A percentile compares a stretch with the other conserved stretches of the same genome.
Evolutionary conservation across 2,113 vertebrate genomes (phyloP).

Genomic region (Cygnus atratus): DNA sequence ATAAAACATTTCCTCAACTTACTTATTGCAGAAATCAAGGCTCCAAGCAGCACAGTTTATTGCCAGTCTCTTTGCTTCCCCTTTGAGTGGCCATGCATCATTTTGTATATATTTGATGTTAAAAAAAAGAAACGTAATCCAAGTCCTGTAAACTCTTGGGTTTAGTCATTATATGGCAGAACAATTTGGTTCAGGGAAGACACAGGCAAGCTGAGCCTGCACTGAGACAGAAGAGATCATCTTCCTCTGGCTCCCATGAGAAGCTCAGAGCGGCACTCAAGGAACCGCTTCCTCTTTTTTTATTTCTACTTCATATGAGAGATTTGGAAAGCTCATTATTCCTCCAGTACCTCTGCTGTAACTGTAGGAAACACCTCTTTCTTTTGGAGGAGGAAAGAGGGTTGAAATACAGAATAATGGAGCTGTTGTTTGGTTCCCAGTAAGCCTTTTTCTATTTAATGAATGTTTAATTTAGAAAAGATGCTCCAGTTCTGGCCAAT

Average conservation of each 20-base stretch:
- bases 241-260: neutral
- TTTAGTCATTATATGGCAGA: neutral
- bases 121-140: neutral
- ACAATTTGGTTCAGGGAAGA: neutral
- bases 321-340: neutral
- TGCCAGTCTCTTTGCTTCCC: conserved; percentile 11
- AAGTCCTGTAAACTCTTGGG: neutral
- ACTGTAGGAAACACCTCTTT: neutral
- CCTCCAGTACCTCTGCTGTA: neutral
- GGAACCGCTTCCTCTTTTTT: neutral
- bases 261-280: neutral
- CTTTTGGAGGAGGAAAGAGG: neutral
- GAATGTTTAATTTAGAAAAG: neutral
- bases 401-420: neutral
- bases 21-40: neutral
- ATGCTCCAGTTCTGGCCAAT: neutral
- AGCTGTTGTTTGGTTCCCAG: neutral
- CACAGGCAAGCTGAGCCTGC: neutral
- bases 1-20: conserved; percentile 1
- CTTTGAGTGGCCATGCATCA: neutral
- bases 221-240: neutral
- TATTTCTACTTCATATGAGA: neutral
- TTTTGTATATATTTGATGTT: neutral
- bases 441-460: neutral
- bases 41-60: neutral